Conservation (phyloP, 2,113 vertebrate species). For the Pogonocichla stellata region DNA sequence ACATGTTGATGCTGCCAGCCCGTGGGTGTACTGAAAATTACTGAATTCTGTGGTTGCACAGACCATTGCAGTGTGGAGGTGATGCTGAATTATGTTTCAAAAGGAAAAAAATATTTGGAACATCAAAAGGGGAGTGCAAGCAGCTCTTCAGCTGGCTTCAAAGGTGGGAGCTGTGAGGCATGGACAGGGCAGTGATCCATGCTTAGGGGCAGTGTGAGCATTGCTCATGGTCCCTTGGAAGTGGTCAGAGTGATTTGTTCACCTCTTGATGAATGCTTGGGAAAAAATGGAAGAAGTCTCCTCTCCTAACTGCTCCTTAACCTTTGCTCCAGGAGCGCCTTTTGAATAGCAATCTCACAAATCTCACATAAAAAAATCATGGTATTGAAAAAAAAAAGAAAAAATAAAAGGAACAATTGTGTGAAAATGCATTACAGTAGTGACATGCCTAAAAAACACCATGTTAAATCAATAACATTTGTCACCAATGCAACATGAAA, state of each 20-base stretch:
- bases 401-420: neutral
- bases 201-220: neutral
- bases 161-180: neutral
- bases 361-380: neutral
- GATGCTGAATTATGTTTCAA: neutral
- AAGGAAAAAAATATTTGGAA: neutral
- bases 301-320: neutral
- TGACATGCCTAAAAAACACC: neutral
- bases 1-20: accelerated
- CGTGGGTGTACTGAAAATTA: neutral
- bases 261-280: neutral
- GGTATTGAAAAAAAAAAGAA: neutral
- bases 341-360: neutral
- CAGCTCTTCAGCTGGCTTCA: neutral
- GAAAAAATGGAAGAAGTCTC: neutral
- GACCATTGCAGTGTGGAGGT: neutral
- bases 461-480: neutral
- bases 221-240: neutral
- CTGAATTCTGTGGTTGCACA: neutral
- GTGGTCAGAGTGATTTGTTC: neutral
- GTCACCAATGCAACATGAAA: neutral
- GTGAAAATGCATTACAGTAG: neutral
- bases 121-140: neutral
- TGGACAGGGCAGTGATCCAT: neutral
- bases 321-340: neutral